Conservation (phyloP, 2,888 invertebrate species). For the Embidobia sp. region DNA sequence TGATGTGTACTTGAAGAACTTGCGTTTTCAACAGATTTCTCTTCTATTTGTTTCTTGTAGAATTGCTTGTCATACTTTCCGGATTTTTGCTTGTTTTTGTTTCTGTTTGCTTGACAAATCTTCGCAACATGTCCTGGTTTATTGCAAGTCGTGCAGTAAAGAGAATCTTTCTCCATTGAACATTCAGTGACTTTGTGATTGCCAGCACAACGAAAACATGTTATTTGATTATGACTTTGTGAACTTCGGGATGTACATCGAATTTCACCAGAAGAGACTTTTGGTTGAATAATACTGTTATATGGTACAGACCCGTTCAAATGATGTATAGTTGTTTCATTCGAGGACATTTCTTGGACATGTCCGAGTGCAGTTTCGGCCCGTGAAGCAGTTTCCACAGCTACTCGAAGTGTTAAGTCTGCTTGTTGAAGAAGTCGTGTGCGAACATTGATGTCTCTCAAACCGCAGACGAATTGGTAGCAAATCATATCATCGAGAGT, state of each 20-base stretch:
- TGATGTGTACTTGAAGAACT: not conserved
- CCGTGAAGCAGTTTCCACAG: conserved; percentile 29
- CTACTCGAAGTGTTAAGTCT: conserved; percentile 6
- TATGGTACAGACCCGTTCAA: not conserved
- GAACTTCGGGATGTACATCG: not conserved
- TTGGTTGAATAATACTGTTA: not conserved
- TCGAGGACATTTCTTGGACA: conserved; percentile 12
- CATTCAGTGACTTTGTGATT: not conserved
- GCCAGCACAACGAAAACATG: not conserved
- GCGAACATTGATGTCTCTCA: conserved; percentile 23
- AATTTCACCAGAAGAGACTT: no score
- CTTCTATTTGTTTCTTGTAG: not conserved
- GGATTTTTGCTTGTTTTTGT: not conserved
- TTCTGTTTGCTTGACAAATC: conserved; percentile 1
- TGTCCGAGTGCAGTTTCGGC: conserved; percentile 26
- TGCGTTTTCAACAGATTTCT: not conserved
- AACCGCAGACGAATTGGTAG: conserved; percentile 33
- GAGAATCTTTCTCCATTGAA: conserved; percentile 1
- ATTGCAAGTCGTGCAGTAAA: not conserved
- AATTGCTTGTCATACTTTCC: not conserved
- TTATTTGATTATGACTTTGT: not conserved
- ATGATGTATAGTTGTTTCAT: not conserved
- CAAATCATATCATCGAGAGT: conserved; percentile 41
- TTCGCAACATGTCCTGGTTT: conserved; percentile 4
- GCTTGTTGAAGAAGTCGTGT: conserved; percentile 14